Base-by-base conservation (phyloP, 2,888 invertebrate genomes). In the Tanypteryx hageni region DNA sequence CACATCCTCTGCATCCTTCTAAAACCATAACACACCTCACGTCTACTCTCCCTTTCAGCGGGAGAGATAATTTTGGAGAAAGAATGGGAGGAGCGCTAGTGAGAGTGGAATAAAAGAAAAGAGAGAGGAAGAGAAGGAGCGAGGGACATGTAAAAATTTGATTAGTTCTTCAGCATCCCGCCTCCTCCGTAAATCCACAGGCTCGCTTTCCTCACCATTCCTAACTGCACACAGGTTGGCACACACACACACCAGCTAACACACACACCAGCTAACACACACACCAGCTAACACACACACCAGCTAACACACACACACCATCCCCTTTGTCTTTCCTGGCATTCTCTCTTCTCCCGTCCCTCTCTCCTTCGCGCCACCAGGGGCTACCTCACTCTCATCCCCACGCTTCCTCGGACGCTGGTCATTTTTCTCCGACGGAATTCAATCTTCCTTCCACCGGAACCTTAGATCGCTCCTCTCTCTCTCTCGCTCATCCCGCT, bases 341-440 rank as follows among this genome's bases (percentile, higher is more conserved):
- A n/a, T 14, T 18, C 44, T 13, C 14, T 13, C 1, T n/a, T 1
- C 76, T 81, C 59, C n/a, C 68, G 18, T n/a, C 59, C 61, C 59
- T 22, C 64, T 56, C 16, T 68, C 82, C 58, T 61, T 27, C 22
- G 59, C 58, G 27, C 92, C 92, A 81, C 81, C 92, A 76, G 76
- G 27, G 76, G 76, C 76, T 27, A 7, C 76, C 44, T 44, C 44
- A 44, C 44, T 44, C 44, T 5, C 44, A 44, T 68, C 91, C 91
- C 10, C 89, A 83, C 83, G 83, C 83, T 57, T 83, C 31, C 89
- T 89, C n/a, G 89, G 89, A 89, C 89, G 89, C 64, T 89, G 89
- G 89, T 89, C 89, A 89, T 89, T 89, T 89, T 89, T 89, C 89
- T 89, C 64, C 89, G 89, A 89, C 89, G 89, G 89, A 89, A 89